A percentile compares a stretch with the other conserved stretches of the same genome.
These are phyloP conservation scores for Egretta garzetta DNA, from an alignment of 2,113 vertebrate genomes.

Conservation along the genomic window DNA sequence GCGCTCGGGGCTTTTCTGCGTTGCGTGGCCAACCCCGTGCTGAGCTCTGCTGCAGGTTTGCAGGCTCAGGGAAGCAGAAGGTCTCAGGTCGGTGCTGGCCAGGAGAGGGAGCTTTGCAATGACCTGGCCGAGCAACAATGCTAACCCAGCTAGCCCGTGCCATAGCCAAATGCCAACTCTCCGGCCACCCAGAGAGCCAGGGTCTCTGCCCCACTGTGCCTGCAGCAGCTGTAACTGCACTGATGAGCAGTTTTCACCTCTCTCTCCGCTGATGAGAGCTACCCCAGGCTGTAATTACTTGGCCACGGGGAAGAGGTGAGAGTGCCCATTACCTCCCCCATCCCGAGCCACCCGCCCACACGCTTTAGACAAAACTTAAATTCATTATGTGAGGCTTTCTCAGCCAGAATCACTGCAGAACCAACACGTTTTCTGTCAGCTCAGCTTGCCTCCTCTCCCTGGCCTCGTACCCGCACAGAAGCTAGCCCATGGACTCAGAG, in stretches of 20 bases:
- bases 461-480: neutral
- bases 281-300: neutral
- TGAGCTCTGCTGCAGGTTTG: neutral
- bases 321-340: too few relatives aligned
- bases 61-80: neutral
- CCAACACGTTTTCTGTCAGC: neutral
- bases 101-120: neutral
- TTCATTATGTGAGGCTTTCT: neutral
- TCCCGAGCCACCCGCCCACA: fast-evolving
- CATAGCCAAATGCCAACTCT: neutral
- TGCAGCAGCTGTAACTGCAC: neutral
- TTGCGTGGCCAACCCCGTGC: fast-evolving
- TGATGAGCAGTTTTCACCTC: neutral
- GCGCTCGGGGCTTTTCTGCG: fast-evolving
- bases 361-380: fast-evolving
- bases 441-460: neutral
- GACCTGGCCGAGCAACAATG: neutral
- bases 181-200: fast-evolving
- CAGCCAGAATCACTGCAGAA: neutral
- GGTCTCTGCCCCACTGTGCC: neutral
- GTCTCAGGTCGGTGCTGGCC: neutral
- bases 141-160: neutral
- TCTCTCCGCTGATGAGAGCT: neutral
- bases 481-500: neutral
- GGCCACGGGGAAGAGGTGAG: neutral